Conservation (phyloP, 2,797 vertebrate genomes). For the Betta splendens region DNA sequence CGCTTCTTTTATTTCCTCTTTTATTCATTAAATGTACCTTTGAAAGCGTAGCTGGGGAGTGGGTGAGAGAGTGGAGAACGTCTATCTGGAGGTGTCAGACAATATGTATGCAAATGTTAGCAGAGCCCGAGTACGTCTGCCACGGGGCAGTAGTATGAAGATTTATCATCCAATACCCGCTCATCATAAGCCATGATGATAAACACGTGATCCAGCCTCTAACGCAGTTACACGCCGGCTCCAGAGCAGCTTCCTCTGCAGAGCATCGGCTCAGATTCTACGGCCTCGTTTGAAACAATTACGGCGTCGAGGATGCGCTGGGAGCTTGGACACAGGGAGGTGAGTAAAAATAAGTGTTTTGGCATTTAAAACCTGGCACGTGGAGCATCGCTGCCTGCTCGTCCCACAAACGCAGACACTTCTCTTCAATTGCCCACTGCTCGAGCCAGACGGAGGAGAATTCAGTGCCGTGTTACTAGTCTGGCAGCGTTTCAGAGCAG, state of each 20-base stretch:
- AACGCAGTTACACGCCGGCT: conserved; percentile 46
- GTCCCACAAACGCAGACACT: conserved; percentile 53
- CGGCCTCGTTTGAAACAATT: conserved; percentile 33
- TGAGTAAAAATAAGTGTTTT: conserved; percentile 52
- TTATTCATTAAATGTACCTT: conserved; percentile 55
- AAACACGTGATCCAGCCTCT: conserved; percentile 54
- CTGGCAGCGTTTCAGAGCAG: conserved; percentile 73
- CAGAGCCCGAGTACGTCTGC: conserved; percentile 34
- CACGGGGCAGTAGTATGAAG: conserved; percentile 46
- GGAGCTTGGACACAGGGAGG: conserved; percentile 29
- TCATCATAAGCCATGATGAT: conserved; percentile 70
- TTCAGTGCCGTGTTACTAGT: conserved; percentile 76
- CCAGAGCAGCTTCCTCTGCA: conserved; percentile 38
- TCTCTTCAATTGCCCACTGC: conserved; percentile 46
- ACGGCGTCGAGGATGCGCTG: conserved; percentile 23
- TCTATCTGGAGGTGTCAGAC: conserved; percentile 74
- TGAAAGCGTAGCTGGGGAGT: conserved; percentile 36
- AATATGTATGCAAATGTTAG: conserved; percentile 84
- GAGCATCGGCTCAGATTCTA: conserved; percentile 40
- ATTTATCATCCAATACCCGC: conserved; percentile 72
- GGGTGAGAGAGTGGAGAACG: conserved; percentile 41
- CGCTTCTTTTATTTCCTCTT: conserved; percentile 41
- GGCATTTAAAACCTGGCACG: conserved; percentile 36
- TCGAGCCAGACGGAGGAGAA: conserved; percentile 66
- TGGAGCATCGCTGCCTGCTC: conserved; percentile 45